phyloP scores from a whole-genome alignment of 2,888 invertebrate species.

The Andrena praecox region DNA sequence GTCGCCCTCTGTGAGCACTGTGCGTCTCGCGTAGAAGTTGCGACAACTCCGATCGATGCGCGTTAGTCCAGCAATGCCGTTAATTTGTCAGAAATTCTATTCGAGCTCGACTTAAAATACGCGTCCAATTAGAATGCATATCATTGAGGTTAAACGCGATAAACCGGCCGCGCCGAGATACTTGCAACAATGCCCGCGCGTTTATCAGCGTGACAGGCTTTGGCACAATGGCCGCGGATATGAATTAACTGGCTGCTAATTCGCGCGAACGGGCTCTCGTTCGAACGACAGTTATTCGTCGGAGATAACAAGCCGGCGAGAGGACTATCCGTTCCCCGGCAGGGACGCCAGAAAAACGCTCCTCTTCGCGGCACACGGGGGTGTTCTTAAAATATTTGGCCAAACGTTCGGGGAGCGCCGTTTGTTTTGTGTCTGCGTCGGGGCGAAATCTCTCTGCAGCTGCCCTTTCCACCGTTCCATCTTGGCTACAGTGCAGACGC shows the following conservation, averaged over 20 bases:
- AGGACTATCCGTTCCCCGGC: not conserved
- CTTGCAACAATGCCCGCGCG: not conserved
- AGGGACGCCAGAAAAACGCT: not conserved
- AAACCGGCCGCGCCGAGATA: not conserved
- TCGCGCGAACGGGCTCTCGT: constrained; percentile 1
- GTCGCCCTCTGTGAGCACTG: not conserved
- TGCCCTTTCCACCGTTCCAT: constrained; percentile 4
- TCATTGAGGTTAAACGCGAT: constrained; percentile 20
- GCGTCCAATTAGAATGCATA: not conserved
- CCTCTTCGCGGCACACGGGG: not conserved
- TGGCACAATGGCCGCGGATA: constrained; percentile 16
- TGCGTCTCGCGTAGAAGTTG: not conserved
- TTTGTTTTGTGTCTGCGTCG: not conserved
- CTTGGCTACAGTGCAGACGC: constrained; percentile 23
- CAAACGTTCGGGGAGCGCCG: no score
- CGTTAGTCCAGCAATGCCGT: constrained; percentile 1
- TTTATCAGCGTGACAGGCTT: constrained; percentile 19
- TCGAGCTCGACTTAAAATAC: constrained; percentile 1
- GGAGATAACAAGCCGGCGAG: not conserved
- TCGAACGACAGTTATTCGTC: constrained; percentile 22
- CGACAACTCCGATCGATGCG: not conserved
- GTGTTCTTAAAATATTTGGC: not conserved
- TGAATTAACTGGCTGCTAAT: constrained; percentile 36
- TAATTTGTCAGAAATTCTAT: constrained; percentile 5
- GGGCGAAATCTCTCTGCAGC: constrained; percentile 28